Conservation (phyloP, 1,140 invertebrate species). For the Mizuhopecten yessoensis region DNA sequence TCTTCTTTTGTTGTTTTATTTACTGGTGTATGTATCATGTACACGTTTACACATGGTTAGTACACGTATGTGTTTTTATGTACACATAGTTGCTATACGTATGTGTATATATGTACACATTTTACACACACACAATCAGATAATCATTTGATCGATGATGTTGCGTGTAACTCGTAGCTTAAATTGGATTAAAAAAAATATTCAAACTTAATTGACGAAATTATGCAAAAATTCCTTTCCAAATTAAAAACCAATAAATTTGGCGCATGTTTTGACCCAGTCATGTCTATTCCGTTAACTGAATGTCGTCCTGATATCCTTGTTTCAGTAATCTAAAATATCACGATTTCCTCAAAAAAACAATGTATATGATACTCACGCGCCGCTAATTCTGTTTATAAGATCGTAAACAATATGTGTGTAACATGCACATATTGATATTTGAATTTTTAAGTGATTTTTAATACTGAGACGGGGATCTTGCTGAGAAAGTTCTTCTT, state of each 20-base stretch:
- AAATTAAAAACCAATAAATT: neutral
- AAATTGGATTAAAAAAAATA: neutral
- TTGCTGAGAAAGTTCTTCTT: conserved; percentile 1
- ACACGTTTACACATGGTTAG: neutral
- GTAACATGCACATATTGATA: no score
- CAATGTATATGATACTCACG: neutral
- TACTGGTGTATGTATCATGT: neutral
- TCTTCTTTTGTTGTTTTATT: conserved; percentile 14
- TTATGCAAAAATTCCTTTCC: neutral
- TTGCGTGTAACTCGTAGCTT: neutral
- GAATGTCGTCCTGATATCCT: neutral
- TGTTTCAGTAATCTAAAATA: neutral
- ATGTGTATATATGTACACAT: neutral
- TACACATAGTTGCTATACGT: neutral
- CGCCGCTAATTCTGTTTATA: no score
- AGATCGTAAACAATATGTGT: no score
- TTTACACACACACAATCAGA: neutral
- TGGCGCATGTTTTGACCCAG: neutral
- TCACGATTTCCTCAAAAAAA: neutral
- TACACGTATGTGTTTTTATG: neutral
- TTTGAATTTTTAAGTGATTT: neutral
- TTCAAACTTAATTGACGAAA: neutral
- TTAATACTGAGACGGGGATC: conserved; percentile 16
- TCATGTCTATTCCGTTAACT: neutral
- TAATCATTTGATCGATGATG: conserved; percentile 20